Percentiles rank a stretch among this genome's conserved stretches.
Conservation (phyloP, 1,140 invertebrate species). For the Ips typographus region DNA sequence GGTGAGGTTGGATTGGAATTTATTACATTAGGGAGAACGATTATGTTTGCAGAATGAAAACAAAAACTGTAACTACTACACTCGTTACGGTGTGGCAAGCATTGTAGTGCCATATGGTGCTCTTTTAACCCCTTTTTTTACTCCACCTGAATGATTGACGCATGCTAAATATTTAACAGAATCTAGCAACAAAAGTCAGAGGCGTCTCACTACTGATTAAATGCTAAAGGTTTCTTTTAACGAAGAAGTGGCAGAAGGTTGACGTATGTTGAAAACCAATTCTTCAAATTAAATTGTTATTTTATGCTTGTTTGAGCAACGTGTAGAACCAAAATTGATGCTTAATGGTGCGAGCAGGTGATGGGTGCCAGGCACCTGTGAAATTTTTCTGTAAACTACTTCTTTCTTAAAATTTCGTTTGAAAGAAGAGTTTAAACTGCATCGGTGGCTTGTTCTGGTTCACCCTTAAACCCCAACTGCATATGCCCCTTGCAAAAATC, state of each 20-base stretch:
- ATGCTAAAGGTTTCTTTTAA: background rate
- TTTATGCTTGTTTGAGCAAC: conserved; percentile 7
- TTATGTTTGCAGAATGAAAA: background rate
- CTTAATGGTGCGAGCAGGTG: conserved; percentile 21
- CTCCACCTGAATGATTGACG: conserved; percentile 19
- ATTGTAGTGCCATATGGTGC: conserved; percentile 17
- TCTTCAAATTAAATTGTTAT: conserved; percentile 12
- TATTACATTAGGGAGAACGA: too few species aligned
- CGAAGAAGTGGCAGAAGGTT: background rate
- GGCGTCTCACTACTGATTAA: background rate
- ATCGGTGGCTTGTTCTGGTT: background rate
- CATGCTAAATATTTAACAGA: conserved; percentile 24
- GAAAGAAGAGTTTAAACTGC: too few species aligned
- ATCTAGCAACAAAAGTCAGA: background rate
- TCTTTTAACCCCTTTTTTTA: conserved; percentile 8
- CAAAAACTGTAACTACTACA: conserved; percentile 7
- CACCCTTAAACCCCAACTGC: conserved; percentile 21
- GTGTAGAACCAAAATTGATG: conserved; percentile 8
- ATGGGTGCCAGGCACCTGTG: conserved; percentile 14
- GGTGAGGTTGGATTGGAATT: background rate
- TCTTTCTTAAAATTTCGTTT: too few species aligned
- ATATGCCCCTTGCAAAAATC: conserved; percentile 22
- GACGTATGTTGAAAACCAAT: background rate
- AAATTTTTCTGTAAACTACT: background rate
- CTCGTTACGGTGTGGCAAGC: conserved; percentile 12